Evolutionary conservation across 2,888 invertebrate genomes (phyloP), one percentile per base, ranked within the genome.

Genomic region (Hirtodrosophila alboralis): DNA sequence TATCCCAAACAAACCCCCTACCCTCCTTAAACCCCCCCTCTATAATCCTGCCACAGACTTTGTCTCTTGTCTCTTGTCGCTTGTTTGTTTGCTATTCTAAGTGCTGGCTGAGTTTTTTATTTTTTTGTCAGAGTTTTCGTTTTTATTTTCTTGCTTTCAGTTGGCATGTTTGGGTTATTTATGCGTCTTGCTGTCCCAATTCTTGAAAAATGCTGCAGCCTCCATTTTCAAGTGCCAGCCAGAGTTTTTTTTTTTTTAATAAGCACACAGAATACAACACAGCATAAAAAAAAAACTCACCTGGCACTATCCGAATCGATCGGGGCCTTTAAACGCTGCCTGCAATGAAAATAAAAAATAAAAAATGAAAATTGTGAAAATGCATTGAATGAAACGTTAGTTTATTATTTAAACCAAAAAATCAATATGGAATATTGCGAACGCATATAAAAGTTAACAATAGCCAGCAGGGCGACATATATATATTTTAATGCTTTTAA

Each of bases 171-270:
- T 73, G 80, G 80, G 86, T 84, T 81, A 85, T 85, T 81, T 81
- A 81, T 81, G 84, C 84, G 80, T 80, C 81, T 84, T 66, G 84
- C 63, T 80, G 81, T 81, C 84, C 81, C 86, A 81, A 81, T 81
- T 81, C 81, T 76, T 69, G 43, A 69, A 69, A 75, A 69, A 68
- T 66, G 60, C 75, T 23, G 23, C 78, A 38, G 63, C 59, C 58
- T 49, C 59, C n/a, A n/a, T n/a, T n/a, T n/a, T n/a, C n/a, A n/a
- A n/a, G 56, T 38, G 27, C 48, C 23, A 51, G 36, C 51, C 21
- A 58, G 78, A 49, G 58, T 67, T 71, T 77, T 70, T 63, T 62
- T 72, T 68, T 64, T 84, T 79, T 73, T 79, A 85, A 80, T 79
- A 80, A 79, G 75, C 85, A 48, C 41, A 23, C 7, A 6, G 23